Conservation (phyloP, 1,140 invertebrate genomes). For the Callitettix versicolor region DNA sequence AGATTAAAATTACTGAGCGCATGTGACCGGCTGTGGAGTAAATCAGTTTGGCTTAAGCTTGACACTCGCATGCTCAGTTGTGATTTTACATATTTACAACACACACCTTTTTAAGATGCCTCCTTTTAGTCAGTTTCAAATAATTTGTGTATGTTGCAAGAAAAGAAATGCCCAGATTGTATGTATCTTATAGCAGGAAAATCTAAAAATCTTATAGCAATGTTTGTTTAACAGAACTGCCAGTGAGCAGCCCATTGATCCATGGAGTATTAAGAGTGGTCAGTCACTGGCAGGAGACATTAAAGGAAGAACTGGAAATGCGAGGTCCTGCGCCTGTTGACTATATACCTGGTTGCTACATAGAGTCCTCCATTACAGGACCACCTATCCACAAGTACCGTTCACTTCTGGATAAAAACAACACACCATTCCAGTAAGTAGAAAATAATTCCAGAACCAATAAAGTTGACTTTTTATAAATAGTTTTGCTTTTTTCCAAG, state of each 20-base stretch:
- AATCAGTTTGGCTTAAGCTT: too few relatives aligned
- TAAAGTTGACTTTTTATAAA: too few relatives aligned
- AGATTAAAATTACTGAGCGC: too few relatives aligned
- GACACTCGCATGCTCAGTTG: background rate
- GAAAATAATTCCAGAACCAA: background rate
- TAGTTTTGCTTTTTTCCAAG: too few relatives aligned
- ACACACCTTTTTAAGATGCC: too few relatives aligned
- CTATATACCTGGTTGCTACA: constrained; percentile 77
- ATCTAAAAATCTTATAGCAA: too few relatives aligned
- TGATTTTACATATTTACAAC: background rate
- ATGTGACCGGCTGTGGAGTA: too few relatives aligned
- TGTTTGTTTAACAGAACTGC: constrained; percentile 72
- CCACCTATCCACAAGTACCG: constrained; percentile 89
- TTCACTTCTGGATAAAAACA: constrained; percentile 79
- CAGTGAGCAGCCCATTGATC: constrained; percentile 85
- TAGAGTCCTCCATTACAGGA: constrained; percentile 55
- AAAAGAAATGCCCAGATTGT: too few relatives aligned
- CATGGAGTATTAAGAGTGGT: constrained; percentile 79
- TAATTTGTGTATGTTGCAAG: too few relatives aligned
- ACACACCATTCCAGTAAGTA: constrained; percentile 85
- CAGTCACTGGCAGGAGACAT: constrained; percentile 76
- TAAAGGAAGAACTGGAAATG: constrained; percentile 65
- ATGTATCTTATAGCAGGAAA: too few relatives aligned
- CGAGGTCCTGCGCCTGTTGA: constrained; percentile 59
- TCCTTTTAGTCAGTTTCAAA: too few relatives aligned